A percentile compares a stretch with the other conserved stretches of the same genome.
Conservation (phyloP, 53 echinoderm and acorn worm species). For the Luidia sarsii region DNA sequence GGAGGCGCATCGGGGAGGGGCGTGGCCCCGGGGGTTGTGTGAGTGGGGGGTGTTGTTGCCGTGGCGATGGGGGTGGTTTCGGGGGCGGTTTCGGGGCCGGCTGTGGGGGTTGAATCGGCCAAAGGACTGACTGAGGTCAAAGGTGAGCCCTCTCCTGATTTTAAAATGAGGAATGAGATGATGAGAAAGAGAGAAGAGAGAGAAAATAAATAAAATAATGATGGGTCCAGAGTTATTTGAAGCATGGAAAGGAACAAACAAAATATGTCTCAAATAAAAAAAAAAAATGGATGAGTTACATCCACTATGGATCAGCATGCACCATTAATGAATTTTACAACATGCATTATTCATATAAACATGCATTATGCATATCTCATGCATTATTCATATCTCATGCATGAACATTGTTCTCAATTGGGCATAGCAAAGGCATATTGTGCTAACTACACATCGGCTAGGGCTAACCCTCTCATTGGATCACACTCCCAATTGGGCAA, state of each 20-base stretch:
- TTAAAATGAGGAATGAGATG: conserved; percentile 15
- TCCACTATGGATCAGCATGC: too few species aligned
- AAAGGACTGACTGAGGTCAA: background rate
- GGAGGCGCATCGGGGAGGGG: too few species aligned
- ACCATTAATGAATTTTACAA: background rate
- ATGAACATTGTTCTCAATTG: too few species aligned
- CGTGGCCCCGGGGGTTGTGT: too few species aligned
- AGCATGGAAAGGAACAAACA: background rate
- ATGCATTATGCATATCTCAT: conserved; percentile 5
- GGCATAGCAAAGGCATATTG: too few species aligned
- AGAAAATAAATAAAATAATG: too few species aligned
- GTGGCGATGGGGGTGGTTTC: background rate
- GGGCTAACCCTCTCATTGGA: too few species aligned
- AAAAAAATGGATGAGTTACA: too few species aligned
- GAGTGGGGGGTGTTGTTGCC: background rate
- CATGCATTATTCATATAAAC: conserved; percentile 21
- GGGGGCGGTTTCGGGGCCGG: background rate
- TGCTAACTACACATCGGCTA: too few species aligned
- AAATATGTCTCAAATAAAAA: background rate
- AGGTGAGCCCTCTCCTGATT: background rate
- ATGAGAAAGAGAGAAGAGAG: too few species aligned
- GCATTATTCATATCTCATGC: conserved; percentile 29
- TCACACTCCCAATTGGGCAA: too few species aligned
- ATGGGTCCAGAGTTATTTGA: conserved; percentile 6
- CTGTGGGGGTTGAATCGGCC: conserved; percentile 1